Evolutionary conservation across 2,113 vertebrate species (phyloP), one percentile per base, ranked within the genome.

Genomic region (Pterocles orientalis): DNA sequence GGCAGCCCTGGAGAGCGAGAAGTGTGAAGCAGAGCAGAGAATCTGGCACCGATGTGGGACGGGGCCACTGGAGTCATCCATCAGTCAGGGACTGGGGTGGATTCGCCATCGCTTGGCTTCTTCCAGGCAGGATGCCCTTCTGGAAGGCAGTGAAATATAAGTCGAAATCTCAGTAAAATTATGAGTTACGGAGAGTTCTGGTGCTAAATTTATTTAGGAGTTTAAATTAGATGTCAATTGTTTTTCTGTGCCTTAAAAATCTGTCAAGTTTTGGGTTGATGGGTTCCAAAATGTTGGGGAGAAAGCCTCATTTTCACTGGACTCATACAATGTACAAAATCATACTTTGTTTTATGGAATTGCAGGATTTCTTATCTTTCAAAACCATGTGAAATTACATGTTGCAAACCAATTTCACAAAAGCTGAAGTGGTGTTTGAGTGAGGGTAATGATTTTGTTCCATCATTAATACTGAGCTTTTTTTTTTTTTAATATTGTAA

Each of bases 21-120:
- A 24, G 54, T 6, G 28, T 14, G 1, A 10, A 12, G 26, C 0
- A 10, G 54, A 58, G 79, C 43, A 39, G 65, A 24, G 43, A 13
- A 39, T 9, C 8, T 9, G 34, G 33, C 26, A 10, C 21, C 18
- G 73, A 7, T 18, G 36, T 5, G 33, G 43, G 56, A 12, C 9
- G 36, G 0, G 50, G 54, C 0, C 21, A 1, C 12, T 34, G 65
- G 26, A 53, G 31, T 25, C 60, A 39, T 8, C 5, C 4, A 1
- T 23, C 29, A 2, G 0, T 34, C 61, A 25, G 6, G 36, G 61
- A 0, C 25, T 2, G 12, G 1, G 47, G 31, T 75, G 60, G 28
- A 3, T 39, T 72, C 19, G 57, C 69, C n/a, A 14, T 39, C 57
- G 58, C 61, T 20, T 25, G 16, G 57, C 41, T 6, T 61, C 79